phyloP scores from a whole-genome alignment of 2,797 vertebrate species.

The Xyrichtys novacula region DNA sequence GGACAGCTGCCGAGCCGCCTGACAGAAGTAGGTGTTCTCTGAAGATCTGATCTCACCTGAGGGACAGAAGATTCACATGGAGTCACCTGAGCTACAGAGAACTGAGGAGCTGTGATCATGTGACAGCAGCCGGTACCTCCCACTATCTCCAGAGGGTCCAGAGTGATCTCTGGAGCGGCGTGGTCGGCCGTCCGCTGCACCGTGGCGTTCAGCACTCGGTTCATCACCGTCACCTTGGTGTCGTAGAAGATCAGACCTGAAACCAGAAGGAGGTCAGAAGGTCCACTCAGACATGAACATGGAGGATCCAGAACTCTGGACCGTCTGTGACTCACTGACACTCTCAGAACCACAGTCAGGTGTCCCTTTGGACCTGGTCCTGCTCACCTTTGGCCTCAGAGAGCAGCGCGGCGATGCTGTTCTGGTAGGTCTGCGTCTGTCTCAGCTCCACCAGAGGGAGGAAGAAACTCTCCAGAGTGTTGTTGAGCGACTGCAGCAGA shows the following conservation, averaged over 20 bases:
- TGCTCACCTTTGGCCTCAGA: conserved; percentile 94
- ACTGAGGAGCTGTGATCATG: not conserved
- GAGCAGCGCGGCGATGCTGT: conserved; percentile 92
- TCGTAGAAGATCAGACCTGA: conserved; percentile 93
- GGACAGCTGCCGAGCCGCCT: conserved; percentile 94
- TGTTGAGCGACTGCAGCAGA: conserved; percentile 97
- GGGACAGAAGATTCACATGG: not conserved
- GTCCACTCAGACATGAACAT: not conserved
- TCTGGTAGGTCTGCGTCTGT: conserved; percentile 89
- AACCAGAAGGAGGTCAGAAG: not conserved
- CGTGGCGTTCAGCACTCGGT: conserved; percentile 94
- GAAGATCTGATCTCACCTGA: conserved; percentile 94
- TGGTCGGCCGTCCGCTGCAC: conserved; percentile 98
- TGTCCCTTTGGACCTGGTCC: not conserved
- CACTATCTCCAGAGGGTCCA: conserved; percentile 97
- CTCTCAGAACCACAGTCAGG: too few relatives aligned
- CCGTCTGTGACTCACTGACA: too few relatives aligned
- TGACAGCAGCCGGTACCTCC: conserved; percentile 85
- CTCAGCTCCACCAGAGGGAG: conserved; percentile 95
- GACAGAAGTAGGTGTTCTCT: conserved; percentile 98
- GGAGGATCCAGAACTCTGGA: too few relatives aligned
- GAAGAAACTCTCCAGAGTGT: conserved; percentile 96
- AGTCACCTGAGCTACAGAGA: not conserved
- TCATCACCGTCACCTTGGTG: conserved; percentile 97
- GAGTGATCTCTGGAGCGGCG: conserved; percentile 96